These are phyloP conservation scores for Vidua chalybeata DNA, from an alignment of 2,113 vertebrate genomes.

Conservation along the genomic window DNA sequence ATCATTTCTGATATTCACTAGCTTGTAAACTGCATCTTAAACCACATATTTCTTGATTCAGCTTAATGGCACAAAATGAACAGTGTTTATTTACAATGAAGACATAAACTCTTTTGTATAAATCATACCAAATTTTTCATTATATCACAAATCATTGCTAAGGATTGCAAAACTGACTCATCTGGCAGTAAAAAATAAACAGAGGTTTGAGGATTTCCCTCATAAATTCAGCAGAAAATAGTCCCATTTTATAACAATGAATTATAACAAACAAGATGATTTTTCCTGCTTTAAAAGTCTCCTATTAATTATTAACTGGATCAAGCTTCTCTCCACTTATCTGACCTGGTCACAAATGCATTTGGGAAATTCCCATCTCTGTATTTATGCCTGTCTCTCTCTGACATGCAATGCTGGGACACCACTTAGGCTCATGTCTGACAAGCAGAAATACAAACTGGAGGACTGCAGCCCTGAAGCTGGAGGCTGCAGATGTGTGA, in stretches of 20 bases:
- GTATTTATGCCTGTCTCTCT: neutral
- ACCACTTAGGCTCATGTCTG: neutral
- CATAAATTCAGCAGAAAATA: slow-evolving; percentile 1
- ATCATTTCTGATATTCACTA: slow-evolving; percentile 1
- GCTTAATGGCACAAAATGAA: neutral
- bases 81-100: slow-evolving; percentile 7
- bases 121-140: slow-evolving; percentile 2
- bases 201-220: neutral
- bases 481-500: neutral
- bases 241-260: neutral
- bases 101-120: neutral
- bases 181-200: slow-evolving; percentile 20
- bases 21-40: neutral
- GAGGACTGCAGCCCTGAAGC: neutral
- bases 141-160: neutral
- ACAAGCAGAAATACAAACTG: neutral
- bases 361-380: neutral
- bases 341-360: neutral
- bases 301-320: slow-evolving; percentile 18
- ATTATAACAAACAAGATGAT: neutral
- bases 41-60: neutral
- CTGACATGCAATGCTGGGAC: neutral
- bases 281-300: neutral
- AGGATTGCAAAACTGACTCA: neutral
- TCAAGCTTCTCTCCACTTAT: neutral